Evolutionary conservation across 2,888 invertebrate species (phyloP), one percentile per base, ranked within the genome.

Genomic region (Anodontia alba): DNA sequence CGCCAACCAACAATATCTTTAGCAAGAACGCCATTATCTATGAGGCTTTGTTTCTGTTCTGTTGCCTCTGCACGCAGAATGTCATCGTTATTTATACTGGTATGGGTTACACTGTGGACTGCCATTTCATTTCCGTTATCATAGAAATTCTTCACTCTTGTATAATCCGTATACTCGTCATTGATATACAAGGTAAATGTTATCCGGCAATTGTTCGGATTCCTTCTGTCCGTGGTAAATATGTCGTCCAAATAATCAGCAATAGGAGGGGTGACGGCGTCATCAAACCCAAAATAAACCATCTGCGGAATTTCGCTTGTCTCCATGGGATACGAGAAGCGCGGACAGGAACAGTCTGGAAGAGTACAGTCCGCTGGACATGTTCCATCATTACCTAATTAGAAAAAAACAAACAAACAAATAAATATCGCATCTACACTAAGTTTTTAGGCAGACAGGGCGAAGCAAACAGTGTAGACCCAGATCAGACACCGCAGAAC

Each of bases 131-230:
- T 76, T 17, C 88, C 88, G 93, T 96, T 96, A 88, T 98, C 96
- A 95, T 98, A 98, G 86, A 99, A 96, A 95, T 98, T 98, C 95
- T 99, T 98, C 83, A 99, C 99, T 96, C 98, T 98, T 95, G 98
- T 97, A 96, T 99, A 99, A 95, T 99, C 98, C 77, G 99, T 99
- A 98, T 99, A 99, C 95, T 99, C 98, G 95, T 99, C 99, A 73
- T 98, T 98, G 80, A 99, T 98, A 95, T 99, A 99, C 96, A 99
- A 98, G 69, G 99, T 99, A 76, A 98, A 98, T 97, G 98, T 92
- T 97, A 96, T 95, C 0, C 95, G 95, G 78, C 96, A 96, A 0
- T 95, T 95, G 91, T 97, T 96, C 0, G 96, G 96, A 93, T 97
- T 97, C 46, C 33, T 78, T 20, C 85, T 73, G 17, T 86, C 79